Conservation (phyloP, 2,797 vertebrate species). For the Bryconaethiops microstoma region DNA sequence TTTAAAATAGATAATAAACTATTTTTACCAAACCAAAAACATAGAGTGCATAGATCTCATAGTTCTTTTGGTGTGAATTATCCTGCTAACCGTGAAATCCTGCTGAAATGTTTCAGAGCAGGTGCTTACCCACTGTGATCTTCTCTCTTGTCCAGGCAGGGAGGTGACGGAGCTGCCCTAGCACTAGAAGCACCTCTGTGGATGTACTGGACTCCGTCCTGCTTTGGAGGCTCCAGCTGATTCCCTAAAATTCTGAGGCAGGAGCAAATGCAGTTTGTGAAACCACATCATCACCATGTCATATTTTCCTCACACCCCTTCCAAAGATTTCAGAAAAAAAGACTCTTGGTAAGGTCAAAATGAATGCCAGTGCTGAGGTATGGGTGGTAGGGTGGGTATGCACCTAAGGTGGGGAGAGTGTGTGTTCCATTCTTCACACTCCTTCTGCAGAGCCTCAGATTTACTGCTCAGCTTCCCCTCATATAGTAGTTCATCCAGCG, state of each 20-base stretch:
- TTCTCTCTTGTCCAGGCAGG: slow-evolving; percentile 52
- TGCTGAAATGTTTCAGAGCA: not conserved
- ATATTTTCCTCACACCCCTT: not conserved
- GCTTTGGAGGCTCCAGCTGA: slow-evolving; percentile 76
- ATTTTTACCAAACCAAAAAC: too few species aligned
- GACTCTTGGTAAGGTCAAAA: not conserved
- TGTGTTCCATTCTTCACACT: slow-evolving; percentile 81
- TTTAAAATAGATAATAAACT: too few species aligned
- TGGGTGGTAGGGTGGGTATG: not conserved
- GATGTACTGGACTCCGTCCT: slow-evolving; percentile 81
- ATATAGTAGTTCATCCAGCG: slow-evolving; percentile 85
- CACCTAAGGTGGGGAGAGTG: slow-evolving; percentile 84
- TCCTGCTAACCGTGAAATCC: not conserved
- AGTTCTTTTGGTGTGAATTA: not conserved
- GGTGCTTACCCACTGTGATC: slow-evolving; percentile 74
- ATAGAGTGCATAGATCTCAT: too few species aligned
- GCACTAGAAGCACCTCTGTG: slow-evolving; percentile 57
- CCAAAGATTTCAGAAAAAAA: not conserved
- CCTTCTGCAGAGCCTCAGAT: slow-evolving; percentile 73
- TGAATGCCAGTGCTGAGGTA: not conserved
- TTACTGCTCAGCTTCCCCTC: slow-evolving; percentile 78
- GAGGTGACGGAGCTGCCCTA: slow-evolving; percentile 36
- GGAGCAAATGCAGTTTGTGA: not conserved
- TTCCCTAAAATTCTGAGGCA: slow-evolving; percentile 78
- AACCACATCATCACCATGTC: not conserved